Percentiles rank a stretch among this genome's conserved stretches.
Conservation (phyloP, 2,888 invertebrate genomes). For the Nebria salina region DNA sequence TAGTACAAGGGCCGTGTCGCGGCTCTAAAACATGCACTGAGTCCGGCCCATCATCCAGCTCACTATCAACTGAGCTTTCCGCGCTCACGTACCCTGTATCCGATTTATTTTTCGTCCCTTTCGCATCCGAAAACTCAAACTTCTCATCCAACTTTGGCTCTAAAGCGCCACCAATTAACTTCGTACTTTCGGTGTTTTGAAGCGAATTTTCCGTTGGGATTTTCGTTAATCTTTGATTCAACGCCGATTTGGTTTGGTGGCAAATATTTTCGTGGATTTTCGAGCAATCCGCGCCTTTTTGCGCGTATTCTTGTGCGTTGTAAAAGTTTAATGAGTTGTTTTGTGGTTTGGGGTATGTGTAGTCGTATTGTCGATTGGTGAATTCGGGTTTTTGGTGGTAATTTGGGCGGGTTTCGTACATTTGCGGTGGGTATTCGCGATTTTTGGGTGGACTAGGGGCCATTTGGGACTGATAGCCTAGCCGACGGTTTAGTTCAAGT, state of each 20-base stretch:
- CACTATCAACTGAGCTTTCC: conserved; percentile 58
- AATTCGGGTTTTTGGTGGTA: conserved; percentile 18
- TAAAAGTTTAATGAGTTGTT: not conserved
- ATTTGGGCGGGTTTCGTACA: conserved; percentile 8
- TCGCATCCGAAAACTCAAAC: conserved; percentile 42
- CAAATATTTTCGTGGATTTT: conserved; percentile 13
- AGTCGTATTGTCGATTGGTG: not conserved
- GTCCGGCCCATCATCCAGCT: conserved; percentile 57
- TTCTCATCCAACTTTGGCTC: conserved; percentile 50
- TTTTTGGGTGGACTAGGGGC: not conserved
- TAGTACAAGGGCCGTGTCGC: conserved; percentile 57
- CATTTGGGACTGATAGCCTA: conserved; percentile 2
- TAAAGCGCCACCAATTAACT: conserved; percentile 50
- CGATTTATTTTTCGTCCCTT: conserved; percentile 50
- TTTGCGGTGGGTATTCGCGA: not conserved
- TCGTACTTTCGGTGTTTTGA: conserved; percentile 40
- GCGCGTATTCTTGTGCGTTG: not conserved
- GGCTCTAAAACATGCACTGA: conserved; percentile 63
- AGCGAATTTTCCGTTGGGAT: not conserved
- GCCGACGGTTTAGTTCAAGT: not conserved
- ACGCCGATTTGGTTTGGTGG: conserved; percentile 8
- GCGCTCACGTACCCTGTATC: conserved; percentile 59
- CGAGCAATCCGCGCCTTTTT: not conserved
- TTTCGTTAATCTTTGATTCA: conserved; percentile 20
- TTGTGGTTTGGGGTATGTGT: not conserved